These are phyloP conservation scores for Pammene aurita DNA, from an alignment of 2,888 invertebrate species.

Conservation along the genomic window DNA sequence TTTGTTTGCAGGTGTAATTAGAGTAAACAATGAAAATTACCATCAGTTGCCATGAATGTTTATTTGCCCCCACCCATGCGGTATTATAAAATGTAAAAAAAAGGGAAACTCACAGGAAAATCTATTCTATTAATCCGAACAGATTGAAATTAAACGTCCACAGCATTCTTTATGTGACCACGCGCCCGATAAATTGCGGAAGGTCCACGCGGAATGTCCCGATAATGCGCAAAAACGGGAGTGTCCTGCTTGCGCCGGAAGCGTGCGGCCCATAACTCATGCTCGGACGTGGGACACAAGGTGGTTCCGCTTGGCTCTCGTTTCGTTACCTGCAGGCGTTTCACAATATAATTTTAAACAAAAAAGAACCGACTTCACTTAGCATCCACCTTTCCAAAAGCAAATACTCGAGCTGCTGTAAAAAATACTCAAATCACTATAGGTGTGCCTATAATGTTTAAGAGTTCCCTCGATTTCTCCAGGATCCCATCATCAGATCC, in stretches of 20 bases:
- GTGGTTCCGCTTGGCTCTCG: conserved; percentile 17
- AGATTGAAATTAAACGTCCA: conserved; percentile 25
- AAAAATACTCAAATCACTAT: no score
- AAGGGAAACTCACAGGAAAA: neutral
- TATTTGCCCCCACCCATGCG: no score
- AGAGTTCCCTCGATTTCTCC: no score
- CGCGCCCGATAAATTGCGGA: conserved; percentile 36
- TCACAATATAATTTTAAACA: no score
- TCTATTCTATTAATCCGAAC: conserved; percentile 3
- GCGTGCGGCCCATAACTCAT: conserved; percentile 41
- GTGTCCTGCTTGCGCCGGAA: conserved; percentile 39
- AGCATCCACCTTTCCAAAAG: no score
- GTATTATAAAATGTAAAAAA: neutral
- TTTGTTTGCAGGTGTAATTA: no score
- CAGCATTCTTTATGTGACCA: conserved; percentile 17
- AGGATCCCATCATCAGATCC: no score
- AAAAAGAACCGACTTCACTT: no score
- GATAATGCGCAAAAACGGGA: conserved; percentile 41
- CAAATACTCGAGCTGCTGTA: no score
- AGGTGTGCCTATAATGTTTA: no score
- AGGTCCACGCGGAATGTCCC: conserved; percentile 30
- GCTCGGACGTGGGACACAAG: conserved; percentile 16
- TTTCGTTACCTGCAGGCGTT: neutral
- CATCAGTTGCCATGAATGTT: no score
- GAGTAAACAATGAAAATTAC: no score